phyloP scores from a whole-genome alignment of 2,888 invertebrate genomes.

The Miltochrista miniata region DNA sequence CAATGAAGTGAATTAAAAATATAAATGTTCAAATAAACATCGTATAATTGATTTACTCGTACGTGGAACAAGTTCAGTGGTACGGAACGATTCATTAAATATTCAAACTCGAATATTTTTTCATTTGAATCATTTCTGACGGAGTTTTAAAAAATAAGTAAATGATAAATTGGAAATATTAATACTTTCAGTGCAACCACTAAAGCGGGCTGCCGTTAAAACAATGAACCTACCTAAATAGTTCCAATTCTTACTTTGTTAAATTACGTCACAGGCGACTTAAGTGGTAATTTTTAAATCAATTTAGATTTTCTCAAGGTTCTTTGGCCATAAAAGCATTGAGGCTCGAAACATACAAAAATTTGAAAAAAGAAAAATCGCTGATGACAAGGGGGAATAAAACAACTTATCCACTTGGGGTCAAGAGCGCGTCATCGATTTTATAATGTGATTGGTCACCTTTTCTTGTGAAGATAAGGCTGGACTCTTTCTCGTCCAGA shows the following conservation, averaged over 20 bases:
- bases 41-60: slow-evolving; percentile 31
- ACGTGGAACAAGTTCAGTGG: slow-evolving; percentile 5
- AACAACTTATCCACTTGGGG: no score
- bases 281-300: no score
- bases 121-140: slow-evolving; percentile 24
- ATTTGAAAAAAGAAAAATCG: no score
- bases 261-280: background rate
- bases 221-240: background rate
- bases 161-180: background rate
- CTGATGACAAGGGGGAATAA: no score
- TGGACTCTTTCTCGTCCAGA: no score
- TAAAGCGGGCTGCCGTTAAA: background rate
- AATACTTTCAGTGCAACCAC: background rate
- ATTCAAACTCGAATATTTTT: slow-evolving; percentile 30
- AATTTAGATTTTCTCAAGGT: no score
- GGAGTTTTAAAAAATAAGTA: slow-evolving; percentile 27
- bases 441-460: no score
- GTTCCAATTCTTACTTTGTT: background rate
- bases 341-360: no score
- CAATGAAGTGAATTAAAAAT: slow-evolving; percentile 15
- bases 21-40: slow-evolving; percentile 20
- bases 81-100: slow-evolving; percentile 34
- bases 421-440: no score
- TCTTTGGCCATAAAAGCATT: no score
- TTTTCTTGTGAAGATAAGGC: no score